Evolutionary conservation across 2,113 vertebrate species (phyloP).

Genomic region (Laticauda colubrina): DNA sequence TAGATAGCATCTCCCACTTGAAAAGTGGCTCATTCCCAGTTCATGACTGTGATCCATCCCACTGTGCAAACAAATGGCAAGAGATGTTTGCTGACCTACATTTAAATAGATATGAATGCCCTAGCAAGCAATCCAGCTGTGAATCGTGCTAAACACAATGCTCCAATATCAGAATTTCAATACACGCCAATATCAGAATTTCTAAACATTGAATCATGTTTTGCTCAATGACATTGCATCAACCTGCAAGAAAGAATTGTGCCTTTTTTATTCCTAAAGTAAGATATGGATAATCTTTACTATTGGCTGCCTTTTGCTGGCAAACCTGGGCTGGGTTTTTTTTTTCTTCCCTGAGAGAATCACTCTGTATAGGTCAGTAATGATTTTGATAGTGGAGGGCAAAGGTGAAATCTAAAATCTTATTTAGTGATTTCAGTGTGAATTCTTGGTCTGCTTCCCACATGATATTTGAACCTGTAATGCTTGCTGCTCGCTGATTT

Average conservation of each 20-base stretch:
- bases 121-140: slow-evolving; percentile 10
- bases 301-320: not conserved
- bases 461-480: not conserved
- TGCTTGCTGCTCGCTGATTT: not conserved
- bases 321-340: not conserved
- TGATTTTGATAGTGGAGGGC: not conserved
- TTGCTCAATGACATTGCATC: not conserved
- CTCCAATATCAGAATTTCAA: not conserved
- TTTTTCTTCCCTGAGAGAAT: not conserved
- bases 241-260: not conserved
- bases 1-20: not conserved
- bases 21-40: not conserved
- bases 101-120: not conserved
- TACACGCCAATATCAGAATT: not conserved
- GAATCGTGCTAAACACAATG: not conserved
- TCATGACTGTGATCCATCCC: not conserved
- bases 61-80: not conserved
- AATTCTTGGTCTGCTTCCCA: not conserved
- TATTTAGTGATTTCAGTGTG: not conserved
- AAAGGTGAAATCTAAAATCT: not conserved
- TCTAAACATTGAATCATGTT: too few species aligned
- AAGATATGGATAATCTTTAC: not conserved
- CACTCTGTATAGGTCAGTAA: not conserved
- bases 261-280: not conserved
- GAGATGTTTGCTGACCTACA: not conserved